Conservation (phyloP, 2,888 invertebrate genomes). For the Sericinus montela region DNA sequence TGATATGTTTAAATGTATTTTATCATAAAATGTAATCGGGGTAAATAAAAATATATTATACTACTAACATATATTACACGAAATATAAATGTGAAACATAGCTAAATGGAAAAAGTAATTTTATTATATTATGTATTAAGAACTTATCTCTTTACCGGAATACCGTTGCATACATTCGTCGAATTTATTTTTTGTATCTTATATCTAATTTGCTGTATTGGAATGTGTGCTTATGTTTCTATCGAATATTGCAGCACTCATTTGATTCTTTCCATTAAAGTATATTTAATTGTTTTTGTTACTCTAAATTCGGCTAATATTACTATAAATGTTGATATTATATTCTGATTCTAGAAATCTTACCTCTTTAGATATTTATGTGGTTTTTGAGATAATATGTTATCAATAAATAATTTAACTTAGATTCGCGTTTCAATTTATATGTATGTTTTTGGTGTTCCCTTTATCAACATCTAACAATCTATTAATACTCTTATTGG, state of each 20-base stretch:
- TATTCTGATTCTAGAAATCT: constrained; percentile 28
- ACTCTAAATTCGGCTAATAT: constrained; percentile 24
- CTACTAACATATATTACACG: not conserved
- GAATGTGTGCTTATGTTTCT: not conserved
- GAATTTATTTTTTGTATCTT: not conserved
- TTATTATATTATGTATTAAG: not conserved
- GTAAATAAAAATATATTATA: not conserved
- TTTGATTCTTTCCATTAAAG: not conserved
- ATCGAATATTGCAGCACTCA: not conserved
- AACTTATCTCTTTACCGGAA: not conserved
- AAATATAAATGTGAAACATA: no score
- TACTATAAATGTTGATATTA: constrained; percentile 24
- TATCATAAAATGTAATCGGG: not conserved
- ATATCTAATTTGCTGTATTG: not conserved
- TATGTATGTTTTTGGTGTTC: not conserved
- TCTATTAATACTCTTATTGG: no score
- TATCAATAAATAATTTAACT: no score
- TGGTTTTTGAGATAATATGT: no score
- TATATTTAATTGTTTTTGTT: constrained; percentile 28
- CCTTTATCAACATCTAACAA: no score
- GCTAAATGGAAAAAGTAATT: no score
- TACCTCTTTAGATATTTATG: constrained; percentile 29
- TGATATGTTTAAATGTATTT: not conserved
- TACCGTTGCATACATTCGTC: not conserved
- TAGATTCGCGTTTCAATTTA: not conserved